Base-by-base conservation (phyloP, 2,797 vertebrate species). In the Melanotaenia pygmaea region DNA sequence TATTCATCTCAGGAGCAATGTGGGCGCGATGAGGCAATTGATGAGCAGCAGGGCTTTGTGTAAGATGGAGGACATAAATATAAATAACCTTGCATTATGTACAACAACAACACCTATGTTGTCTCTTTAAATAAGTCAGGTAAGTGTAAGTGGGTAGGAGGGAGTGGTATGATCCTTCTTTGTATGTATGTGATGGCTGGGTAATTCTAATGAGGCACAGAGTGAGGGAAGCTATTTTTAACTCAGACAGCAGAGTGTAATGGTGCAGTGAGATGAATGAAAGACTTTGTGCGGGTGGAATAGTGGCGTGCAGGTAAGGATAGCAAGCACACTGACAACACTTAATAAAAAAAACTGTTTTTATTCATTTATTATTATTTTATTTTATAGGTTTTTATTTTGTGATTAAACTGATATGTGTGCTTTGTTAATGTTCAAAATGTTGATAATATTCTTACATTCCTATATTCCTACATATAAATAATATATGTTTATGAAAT, bases 201-300 rank as follows among this genome's bases (percentile, higher is more conserved):
- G 85, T 88, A 86, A 86, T 88, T 92, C 85, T 88, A 86, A 91
- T 91, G 84, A 91, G 79, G 79, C 86, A 72, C 67, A 65, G 76
- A 88, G 86, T 80, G 82, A 86, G 86, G 37, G 80, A 80, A 76
- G 91, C 90, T 93, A 94, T 94, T 94, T 94, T 92, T 93, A 93
- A 85, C 91, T 85, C 87, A 86, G 90, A 90, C 90, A 79, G 79
- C 84, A 63, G 86, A 81, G 83, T 82, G 78, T 86, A 80, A 77
- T 88, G 91, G 83, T 91, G 90, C 90, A 91, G 88, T 89, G 92
- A 86, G 88, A 91, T 92, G 89, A 91, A 91, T 91, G 90, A 88
- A 83, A 85, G 83, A 74, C 67, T 74, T 84, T 80, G 83, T 86
- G 89, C 86, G 77, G 71, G 86, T 70, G 73, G 79, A 43, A 30